A percentile compares a stretch with the other conserved stretches of the same genome.
These are phyloP conservation scores for Corythornis leucogaster DNA, from an alignment of 2,797 vertebrate species.

Conservation along the genomic window DNA sequence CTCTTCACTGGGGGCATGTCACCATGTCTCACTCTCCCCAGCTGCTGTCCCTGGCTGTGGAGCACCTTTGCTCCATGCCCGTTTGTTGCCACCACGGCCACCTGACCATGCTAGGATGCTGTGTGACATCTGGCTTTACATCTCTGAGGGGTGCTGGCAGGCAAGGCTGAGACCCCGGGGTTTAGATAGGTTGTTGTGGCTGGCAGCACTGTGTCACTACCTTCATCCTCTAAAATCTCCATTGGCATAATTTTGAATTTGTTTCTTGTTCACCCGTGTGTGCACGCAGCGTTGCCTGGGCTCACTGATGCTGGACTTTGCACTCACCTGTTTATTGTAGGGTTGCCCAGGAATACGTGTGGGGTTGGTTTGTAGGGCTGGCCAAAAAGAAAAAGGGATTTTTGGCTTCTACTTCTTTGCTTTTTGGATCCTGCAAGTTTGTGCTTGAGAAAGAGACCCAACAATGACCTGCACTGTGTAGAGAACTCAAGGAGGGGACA, in stretches of 20 bases:
- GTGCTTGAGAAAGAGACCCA: neutral
- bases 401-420: neutral
- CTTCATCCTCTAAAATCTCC: neutral
- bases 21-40: neutral
- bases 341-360: neutral
- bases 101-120: rapidly evolving
- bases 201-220: neutral
- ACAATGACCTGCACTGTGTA: neutral
- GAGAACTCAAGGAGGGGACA: neutral
- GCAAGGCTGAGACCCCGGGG: neutral
- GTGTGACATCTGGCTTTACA: rapidly evolving
- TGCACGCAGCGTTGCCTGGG: rapidly evolving
- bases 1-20: neutral
- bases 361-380: neutral
- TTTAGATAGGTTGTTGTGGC: neutral
- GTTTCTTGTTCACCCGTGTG: neutral
- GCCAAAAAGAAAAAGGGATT: neutral
- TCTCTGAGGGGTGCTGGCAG: neutral
- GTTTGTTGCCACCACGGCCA: rapidly evolving
- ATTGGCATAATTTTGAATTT: neutral
- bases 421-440: neutral
- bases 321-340: neutral
- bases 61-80: neutral
- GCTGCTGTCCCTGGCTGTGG: neutral
- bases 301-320: neutral